Evolutionary conservation across 2,797 vertebrate genomes (phyloP).

Genomic region (Tragelaphus oryx): DNA sequence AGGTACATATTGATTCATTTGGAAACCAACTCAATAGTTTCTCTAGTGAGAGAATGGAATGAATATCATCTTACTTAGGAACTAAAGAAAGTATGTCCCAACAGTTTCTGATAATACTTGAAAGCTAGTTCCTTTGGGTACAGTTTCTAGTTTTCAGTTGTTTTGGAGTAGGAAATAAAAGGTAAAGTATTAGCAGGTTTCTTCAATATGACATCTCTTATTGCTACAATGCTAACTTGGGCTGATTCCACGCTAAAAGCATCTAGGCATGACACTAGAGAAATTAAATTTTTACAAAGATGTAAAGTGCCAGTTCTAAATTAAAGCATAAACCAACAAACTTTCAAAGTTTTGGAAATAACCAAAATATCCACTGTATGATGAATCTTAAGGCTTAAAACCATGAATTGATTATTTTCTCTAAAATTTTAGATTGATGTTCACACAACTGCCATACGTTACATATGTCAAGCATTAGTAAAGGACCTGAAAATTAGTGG

Average conservation of each 20-base stretch:
- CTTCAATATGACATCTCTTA: conserved; percentile 39
- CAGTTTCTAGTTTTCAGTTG: conserved; percentile 49
- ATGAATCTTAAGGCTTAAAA: background rate
- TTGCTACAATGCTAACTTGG: conserved; percentile 45
- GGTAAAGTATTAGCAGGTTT: conserved; percentile 36
- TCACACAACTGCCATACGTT: background rate
- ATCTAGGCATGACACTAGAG: conserved; percentile 31
- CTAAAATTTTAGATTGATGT: background rate
- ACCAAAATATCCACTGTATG: background rate
- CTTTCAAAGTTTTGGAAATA: conserved; percentile 37
- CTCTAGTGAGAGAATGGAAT: conserved; percentile 1
- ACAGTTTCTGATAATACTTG: conserved; percentile 42
- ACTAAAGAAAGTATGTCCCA: conserved; percentile 26
- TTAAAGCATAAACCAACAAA: conserved; percentile 13
- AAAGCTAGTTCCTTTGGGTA: conserved; percentile 31
- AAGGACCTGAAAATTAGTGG: background rate
- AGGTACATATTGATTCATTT: conserved; percentile 40
- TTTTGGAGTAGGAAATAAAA: conserved; percentile 54
- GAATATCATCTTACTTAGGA: conserved; percentile 61
- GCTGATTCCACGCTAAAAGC: conserved; percentile 61
- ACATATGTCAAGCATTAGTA: background rate
- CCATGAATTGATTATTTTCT: background rate
- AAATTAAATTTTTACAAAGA: conserved; percentile 52
- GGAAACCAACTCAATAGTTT: conserved; percentile 15
- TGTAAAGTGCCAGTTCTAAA: conserved; percentile 50